Conservation (phyloP, 2,797 vertebrate species). For the Halcyon leucocephala region DNA sequence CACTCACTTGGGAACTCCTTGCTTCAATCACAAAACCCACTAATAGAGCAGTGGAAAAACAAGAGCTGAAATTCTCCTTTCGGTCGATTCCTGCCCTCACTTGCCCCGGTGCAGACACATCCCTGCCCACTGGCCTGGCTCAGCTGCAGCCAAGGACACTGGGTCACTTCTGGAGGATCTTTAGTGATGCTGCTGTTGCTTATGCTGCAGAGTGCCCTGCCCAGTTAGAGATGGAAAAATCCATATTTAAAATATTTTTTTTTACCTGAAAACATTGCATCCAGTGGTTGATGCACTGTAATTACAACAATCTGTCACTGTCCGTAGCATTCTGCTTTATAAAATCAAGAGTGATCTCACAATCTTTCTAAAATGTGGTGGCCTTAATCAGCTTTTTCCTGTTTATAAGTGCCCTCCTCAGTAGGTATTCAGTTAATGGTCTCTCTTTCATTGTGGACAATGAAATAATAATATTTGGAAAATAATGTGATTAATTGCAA, state of each 20-base stretch:
- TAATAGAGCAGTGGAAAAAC: neutral
- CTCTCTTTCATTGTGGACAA: neutral
- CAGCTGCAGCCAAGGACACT: neutral
- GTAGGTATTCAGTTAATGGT: neutral
- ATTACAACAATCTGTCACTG: neutral
- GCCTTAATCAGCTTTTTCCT: neutral
- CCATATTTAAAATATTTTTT: neutral
- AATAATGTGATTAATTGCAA: neutral
- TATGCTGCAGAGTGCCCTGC: neutral
- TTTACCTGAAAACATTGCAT: neutral
- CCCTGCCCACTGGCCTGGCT: neutral
- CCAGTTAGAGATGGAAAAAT: slow-evolving; percentile 20
- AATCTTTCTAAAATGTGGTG: neutral
- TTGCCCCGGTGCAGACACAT: neutral
- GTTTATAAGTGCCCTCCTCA: neutral
- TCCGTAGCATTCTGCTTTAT: neutral
- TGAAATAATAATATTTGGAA: neutral
- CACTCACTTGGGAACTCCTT: neutral
- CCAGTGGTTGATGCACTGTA: neutral
- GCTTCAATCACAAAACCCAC: neutral
- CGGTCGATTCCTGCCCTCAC: neutral
- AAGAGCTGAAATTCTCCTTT: neutral
- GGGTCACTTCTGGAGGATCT: neutral
- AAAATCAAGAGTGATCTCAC: neutral
- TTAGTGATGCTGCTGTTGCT: neutral